Evolutionary conservation across 1,140 invertebrate species (phyloP).

Genomic region (Laodelphax striatellus): DNA sequence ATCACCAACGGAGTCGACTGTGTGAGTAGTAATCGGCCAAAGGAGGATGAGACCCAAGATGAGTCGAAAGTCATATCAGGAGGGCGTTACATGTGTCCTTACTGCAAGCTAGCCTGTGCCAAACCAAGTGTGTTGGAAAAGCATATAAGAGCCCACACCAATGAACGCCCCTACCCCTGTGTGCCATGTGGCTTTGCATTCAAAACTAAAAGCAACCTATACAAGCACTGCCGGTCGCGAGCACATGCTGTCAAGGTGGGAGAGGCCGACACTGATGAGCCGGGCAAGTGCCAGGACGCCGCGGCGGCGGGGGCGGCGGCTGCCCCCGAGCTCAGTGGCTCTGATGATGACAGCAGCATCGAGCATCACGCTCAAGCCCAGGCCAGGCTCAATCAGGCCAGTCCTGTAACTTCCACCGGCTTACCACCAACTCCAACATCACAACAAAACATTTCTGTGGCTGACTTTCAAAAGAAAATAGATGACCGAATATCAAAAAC

Average conservation of each 20-base stretch:
- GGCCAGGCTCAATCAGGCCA: not conserved
- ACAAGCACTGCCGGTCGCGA: slow-evolving; percentile 78
- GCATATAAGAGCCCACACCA: slow-evolving; percentile 85
- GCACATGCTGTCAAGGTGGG: slow-evolving; percentile 61
- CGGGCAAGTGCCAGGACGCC: not conserved
- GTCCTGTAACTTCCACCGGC: no score
- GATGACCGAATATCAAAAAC: slow-evolving; percentile 36
- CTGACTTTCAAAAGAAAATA: not conserved
- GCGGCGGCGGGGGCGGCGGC: no score
- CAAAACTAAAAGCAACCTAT: slow-evolving; percentile 88
- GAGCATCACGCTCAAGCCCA: not conserved
- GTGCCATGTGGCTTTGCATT: slow-evolving; percentile 80
- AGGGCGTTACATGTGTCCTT: slow-evolving; percentile 67
- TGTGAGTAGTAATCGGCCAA: not conserved
- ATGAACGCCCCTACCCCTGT: slow-evolving; percentile 85
- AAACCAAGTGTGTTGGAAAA: slow-evolving; percentile 91
- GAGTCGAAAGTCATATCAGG: slow-evolving; percentile 4
- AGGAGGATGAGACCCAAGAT: slow-evolving; percentile 21
- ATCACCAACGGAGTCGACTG: not conserved
- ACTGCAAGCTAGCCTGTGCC: slow-evolving; percentile 76
- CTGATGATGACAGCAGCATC: slow-evolving; percentile 13
- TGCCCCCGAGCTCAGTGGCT: not conserved
- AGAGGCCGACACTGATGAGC: slow-evolving; percentile 28
- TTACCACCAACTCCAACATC: slow-evolving; percentile 6
- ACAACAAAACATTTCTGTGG: slow-evolving; percentile 3